Evolutionary conservation across 2,888 invertebrate species (phyloP), one percentile per base, ranked within the genome.

Genomic region (Tortricodes alternella): DNA sequence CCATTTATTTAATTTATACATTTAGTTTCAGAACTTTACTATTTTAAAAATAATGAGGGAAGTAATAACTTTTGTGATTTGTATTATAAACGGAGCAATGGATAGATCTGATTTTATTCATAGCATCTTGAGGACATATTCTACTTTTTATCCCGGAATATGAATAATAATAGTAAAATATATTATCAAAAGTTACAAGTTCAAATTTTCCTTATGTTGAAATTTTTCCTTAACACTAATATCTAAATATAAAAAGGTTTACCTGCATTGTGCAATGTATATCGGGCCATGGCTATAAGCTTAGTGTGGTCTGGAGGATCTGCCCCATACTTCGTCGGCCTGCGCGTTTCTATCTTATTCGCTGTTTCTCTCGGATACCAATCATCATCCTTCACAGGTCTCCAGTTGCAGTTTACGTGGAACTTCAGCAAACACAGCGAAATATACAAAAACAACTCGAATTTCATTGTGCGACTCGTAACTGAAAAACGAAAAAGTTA

Each of bases 241-340:
- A 29, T 29, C 4, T n/a, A 29, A 5, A 29, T n/a, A n/a, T n/a
- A n/a, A 55, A 24, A 8, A 6, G 35, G 16, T 32, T 80, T 90
- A 95, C 95, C 93, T 71, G 93, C 91, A 70, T 93, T 92, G 74
- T 94, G 94, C 49, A 95, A 92, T 39, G 95, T 93, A 70, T 93
- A 95, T 89, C 95, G 89, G 6, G 94, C 95, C 93, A 95, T 94
- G 53, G 92, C 83, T 4, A 94, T 93, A 11, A 92, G 78, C 65
- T 94, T 83, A 23, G 89, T 88, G 58, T 92, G 92, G 44, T 93
- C 92, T 3, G 95, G 95, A 4, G 93, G 94, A 53, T 77, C 84
- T 7, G 63, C 58, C 1, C 60, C 56, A 37, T 52, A 34, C 43
- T 57, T 57, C 41, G 59, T 60, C 1, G 65, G 44, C 19, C 58